These are phyloP conservation scores for Muntiacus muntjak DNA, from an alignment of 2,113 vertebrate genomes.

Conservation along the genomic window DNA sequence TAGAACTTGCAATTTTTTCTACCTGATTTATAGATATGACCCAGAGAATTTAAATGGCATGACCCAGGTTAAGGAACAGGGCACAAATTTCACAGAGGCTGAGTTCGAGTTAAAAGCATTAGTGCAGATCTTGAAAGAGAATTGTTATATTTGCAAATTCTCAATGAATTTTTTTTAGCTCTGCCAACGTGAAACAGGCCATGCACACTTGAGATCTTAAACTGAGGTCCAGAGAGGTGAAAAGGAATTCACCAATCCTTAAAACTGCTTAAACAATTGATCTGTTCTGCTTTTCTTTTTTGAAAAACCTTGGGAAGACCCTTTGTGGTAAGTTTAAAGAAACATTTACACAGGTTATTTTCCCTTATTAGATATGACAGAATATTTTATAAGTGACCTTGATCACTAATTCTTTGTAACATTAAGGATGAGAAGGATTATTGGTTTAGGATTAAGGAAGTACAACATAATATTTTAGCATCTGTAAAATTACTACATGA, in stretches of 20 bases:
- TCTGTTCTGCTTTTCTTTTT: conserved; percentile 27
- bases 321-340: conserved; percentile 22
- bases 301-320: conserved; percentile 12
- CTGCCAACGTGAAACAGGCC: background rate
- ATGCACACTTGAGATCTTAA: background rate
- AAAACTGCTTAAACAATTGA: conserved; percentile 37
- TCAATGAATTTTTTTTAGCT: conserved; percentile 34
- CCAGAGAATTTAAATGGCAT: background rate
- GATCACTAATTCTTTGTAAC: conserved; percentile 49
- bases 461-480: conserved; percentile 24
- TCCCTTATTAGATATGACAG: background rate
- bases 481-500: conserved; percentile 37
- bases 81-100: background rate
- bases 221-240: conserved; percentile 22
- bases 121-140: background rate
- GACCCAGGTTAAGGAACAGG: background rate
- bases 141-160: background rate
- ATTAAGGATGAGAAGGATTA: conserved; percentile 58
- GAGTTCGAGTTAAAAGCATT: background rate
- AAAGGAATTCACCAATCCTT: conserved; percentile 30
- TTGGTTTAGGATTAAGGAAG: conserved; percentile 64
- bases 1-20: background rate
- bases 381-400: conserved; percentile 52
- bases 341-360: background rate
- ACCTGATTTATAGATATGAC: background rate